A percentile compares a stretch with the other conserved stretches of the same genome.
Evolutionary conservation across 1,140 invertebrate species (phyloP).

Genomic region (Drosophila subpulchrella): DNA sequence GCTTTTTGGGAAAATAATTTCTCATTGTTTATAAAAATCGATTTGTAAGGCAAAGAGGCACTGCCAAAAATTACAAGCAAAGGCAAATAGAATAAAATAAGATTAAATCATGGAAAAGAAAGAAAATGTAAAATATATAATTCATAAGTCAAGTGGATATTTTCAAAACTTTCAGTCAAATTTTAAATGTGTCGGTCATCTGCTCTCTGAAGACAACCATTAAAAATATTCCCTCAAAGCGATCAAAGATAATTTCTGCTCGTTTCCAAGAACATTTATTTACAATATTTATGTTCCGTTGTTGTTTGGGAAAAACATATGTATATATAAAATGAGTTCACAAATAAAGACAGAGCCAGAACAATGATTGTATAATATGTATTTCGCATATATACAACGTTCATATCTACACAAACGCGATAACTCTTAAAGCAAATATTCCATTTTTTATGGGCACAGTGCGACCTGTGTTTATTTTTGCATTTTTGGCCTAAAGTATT

Average conservation of each 20-base stretch:
- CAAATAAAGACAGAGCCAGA: constrained; percentile 59
- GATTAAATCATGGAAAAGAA: background rate
- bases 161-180: background rate
- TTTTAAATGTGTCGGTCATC: constrained; percentile 14
- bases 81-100: background rate
- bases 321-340: constrained; percentile 27
- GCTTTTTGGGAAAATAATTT: background rate
- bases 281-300: constrained; percentile 55
- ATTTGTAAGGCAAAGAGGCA: background rate
- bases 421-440: constrained; percentile 57
- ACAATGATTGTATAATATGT: constrained; percentile 35
- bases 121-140: background rate
- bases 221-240: constrained; percentile 30
- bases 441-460: constrained; percentile 34
- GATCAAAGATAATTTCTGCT: constrained; percentile 26
- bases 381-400: constrained; percentile 12
- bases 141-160: constrained; percentile 5
- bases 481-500: constrained; percentile 29
- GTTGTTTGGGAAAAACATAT: constrained; percentile 41
- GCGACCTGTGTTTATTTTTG: constrained; percentile 35
- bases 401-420: constrained; percentile 24
- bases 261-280: constrained; percentile 59
- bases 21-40: background rate
- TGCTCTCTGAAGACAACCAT: constrained; percentile 7
- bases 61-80: background rate